Evolutionary conservation across 1,140 invertebrate genomes (phyloP), one percentile per base, ranked within the genome.

Genomic region (Oedothorax gibbosus): DNA sequence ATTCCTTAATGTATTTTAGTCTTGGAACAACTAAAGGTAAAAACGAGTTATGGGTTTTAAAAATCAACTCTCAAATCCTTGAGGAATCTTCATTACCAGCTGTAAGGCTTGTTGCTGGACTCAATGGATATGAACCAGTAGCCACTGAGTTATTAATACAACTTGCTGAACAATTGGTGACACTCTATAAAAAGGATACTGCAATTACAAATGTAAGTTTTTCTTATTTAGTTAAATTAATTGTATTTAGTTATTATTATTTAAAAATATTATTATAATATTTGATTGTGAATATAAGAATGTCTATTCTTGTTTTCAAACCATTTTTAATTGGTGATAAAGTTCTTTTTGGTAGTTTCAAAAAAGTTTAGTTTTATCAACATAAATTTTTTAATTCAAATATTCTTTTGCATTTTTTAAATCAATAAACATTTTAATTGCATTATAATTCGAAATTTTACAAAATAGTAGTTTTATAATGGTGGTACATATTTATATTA

Each of bases 121-220:
- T 92, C 89, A 92, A 92, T 87, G 92, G 92, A 50, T 92, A 93
- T 88, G 92, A 93, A 87, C 90, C 91, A 7, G 89, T 91, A 65
- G 91, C 92, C 15, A 88, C 91, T 35, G 92, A 93, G 87, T 69
- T 93, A 21, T 86, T 93, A 14, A 87, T 93, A 21, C 88, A 89
- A 50, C 87, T 93, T 20, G 89, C 90, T 73, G 88, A 89, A 50
- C 89, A 90, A 85, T 81, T 93, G 35, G 91, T 91, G 80, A 88
- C 90, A 54, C 88, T 90, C 60, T 91, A 91, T 79, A 53, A 68
- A 53, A 73, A 86, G 86, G 88, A 87, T 85, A 82, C 75, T 18
- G 15, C 69, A 11, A 82, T 87, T 49, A 87, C 84, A 49, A 57
- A 71, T 75, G 86, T 87, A 79, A 80, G 62, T 78, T 49, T 75